Evolutionary conservation across 2,113 vertebrate species (phyloP), one percentile per base, ranked within the genome.

Genomic region (Origma solitaria): DNA sequence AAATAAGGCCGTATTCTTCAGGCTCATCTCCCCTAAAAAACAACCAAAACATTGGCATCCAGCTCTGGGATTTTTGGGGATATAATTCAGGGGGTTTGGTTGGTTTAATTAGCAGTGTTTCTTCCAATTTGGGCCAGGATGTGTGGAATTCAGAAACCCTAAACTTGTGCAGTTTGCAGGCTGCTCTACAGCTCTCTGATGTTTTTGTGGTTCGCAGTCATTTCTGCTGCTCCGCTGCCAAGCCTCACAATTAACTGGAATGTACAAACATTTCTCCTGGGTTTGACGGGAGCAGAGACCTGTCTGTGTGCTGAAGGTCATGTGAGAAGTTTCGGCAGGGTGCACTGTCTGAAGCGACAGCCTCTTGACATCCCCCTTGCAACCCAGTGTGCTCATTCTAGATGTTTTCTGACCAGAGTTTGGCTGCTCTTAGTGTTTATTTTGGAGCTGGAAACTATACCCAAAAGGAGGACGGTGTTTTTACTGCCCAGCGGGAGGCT

Each of bases 301-400:
- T 95, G 90, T 92, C 95, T 95, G 78, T 88, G 38, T 6, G 72
- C 76, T 94, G 90, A 96, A 96, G 94, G 92, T 95, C 90, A 81
- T 90, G 68, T 88, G 93, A 95, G 93, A 96, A 94, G 51, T 80
- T 96, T 96, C 87, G 15, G 93, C 93, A 93, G 92, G 93, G 93
- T 95, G 93, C 93, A 96, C 51, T 75, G 93, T 94, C 96, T 97
- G 92, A 94, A 91, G 89, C 76, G 72, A 95, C 92, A 97, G 94
- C 85, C 85, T 94, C 90, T 87, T 96, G 96, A 91, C 93, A 92
- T 91, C 85, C 76, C 85, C 83, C 85, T 88, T 77, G 90, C 92
- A 94, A 70, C 88, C 79, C 90, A 83, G 71, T 30, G 88, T 90
- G 92, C 85, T 93, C 92, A 81, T 86, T 96, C 82, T 70, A 64